These are phyloP conservation scores for Datnioides undecimradiatus DNA, from an alignment of 2,113 vertebrate species.

Conservation along the genomic window DNA sequence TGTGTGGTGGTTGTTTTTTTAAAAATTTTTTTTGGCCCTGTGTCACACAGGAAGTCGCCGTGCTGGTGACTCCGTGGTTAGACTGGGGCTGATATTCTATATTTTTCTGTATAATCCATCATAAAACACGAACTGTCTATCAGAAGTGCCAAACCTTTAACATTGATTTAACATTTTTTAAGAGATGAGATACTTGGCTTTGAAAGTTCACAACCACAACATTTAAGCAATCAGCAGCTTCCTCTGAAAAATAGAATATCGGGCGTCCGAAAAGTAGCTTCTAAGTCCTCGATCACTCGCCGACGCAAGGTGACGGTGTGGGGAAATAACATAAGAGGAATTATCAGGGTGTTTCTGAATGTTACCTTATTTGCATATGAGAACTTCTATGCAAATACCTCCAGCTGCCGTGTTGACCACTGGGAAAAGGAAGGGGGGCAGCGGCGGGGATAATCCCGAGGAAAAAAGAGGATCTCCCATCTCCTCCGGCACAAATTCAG, in stretches of 20 bases:
- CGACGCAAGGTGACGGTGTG: background rate
- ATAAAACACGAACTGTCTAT: background rate
- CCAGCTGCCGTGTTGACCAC: slow-evolving; percentile 14
- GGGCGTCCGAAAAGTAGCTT: slow-evolving; percentile 13
- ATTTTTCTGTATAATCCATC: slow-evolving; percentile 20
- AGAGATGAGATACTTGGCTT: slow-evolving; percentile 43
- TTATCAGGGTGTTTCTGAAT: slow-evolving; percentile 4
- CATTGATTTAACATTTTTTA: background rate
- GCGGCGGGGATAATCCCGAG: background rate
- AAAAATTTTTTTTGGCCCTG: background rate
- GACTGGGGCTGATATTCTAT: background rate
- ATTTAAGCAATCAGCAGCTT: slow-evolving; percentile 59
- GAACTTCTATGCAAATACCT: slow-evolving; percentile 41
- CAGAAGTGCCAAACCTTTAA: slow-evolving; percentile 3
- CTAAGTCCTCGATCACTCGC: slow-evolving; percentile 18
- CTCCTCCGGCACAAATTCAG: background rate
- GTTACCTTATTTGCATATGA: slow-evolving; percentile 47
- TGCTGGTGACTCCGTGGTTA: background rate
- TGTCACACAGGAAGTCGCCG: background rate
- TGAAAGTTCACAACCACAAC: slow-evolving; percentile 49
- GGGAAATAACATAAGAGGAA: background rate
- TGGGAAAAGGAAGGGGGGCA: background rate
- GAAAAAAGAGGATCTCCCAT: slow-evolving; percentile 4
- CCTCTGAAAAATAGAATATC: slow-evolving; percentile 43
- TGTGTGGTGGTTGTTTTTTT: no score